Percentiles rank a stretch among this genome's conserved stretches.
Evolutionary conservation across 2,113 vertebrate species (phyloP).

Genomic region (Heterotis niloticus): DNA sequence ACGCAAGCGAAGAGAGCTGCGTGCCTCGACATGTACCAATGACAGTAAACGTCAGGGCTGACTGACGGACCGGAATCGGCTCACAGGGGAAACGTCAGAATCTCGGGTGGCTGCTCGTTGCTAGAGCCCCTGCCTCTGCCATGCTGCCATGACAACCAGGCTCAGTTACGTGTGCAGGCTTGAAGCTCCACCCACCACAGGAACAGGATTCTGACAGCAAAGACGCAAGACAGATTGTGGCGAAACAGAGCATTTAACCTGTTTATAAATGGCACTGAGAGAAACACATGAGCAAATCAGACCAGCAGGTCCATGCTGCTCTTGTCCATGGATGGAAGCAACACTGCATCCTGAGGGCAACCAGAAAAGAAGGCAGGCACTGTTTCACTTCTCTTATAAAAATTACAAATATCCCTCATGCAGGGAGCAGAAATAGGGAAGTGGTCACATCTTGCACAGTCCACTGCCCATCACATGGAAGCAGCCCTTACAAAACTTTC

Average conservation of each 20-base stretch:
- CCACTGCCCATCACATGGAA: background rate
- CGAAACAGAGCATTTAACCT: background rate
- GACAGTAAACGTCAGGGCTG: too few relatives aligned
- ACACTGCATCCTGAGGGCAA: too few relatives aligned
- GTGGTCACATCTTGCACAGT: background rate
- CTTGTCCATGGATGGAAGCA: background rate
- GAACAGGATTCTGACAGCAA: background rate
- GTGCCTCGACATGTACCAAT: too few relatives aligned
- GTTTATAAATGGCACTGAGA: background rate
- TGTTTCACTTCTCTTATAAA: background rate
- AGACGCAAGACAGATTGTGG: background rate
- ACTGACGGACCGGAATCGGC: too few relatives aligned
- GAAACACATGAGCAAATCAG: too few relatives aligned
- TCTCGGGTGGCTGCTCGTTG: constrained; percentile 25
- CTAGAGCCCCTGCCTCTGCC: constrained; percentile 42
- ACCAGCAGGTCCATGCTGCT: background rate
- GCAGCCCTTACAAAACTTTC: background rate
- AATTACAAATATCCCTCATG: background rate
- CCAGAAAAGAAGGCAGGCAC: background rate
- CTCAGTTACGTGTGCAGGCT: constrained; percentile 31
- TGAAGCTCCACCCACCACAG: constrained; percentile 18
- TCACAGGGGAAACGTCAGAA: background rate
- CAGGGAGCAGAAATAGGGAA: background rate
- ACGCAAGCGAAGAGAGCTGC: too few relatives aligned
- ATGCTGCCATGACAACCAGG: constrained; percentile 54